Evolutionary conservation across 2,797 vertebrate species (phyloP).

Genomic region (Propithecus perrieri): DNA sequence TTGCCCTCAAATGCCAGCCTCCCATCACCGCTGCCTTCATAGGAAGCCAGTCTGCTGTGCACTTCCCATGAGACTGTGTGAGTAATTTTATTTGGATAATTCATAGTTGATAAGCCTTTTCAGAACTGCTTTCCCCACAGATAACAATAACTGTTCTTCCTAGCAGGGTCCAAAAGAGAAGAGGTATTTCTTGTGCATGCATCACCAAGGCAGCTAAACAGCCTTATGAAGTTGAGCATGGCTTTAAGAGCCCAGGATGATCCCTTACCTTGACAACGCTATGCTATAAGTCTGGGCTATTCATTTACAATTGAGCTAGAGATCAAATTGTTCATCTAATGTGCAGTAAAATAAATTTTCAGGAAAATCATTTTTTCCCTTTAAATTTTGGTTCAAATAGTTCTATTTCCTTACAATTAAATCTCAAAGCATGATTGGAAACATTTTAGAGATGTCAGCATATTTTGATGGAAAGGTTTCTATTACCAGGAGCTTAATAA

Average conservation of each 20-base stretch:
- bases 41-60: neutral
- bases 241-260: neutral
- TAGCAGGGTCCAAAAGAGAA: neutral
- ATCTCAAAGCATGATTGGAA: neutral
- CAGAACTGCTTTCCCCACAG: neutral
- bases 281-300: neutral
- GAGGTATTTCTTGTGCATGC: neutral
- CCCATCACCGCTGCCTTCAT: neutral
- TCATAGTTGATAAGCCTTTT: neutral
- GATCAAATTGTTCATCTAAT: neutral
- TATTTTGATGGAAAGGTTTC: conserved; percentile 44
- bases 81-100: neutral
- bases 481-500: neutral
- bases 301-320: neutral
- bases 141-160: neutral
- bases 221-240: neutral
- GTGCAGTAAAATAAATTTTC: neutral
- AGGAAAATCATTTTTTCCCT: neutral
- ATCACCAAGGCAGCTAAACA: neutral
- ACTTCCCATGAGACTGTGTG: neutral
- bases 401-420: neutral
- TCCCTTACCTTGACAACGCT: neutral
- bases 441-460: conserved; percentile 1
- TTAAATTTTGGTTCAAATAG: neutral
- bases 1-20: neutral